phyloP scores from a whole-genome alignment of 2,113 vertebrate genomes.

The Cephalopterus ornatus region DNA sequence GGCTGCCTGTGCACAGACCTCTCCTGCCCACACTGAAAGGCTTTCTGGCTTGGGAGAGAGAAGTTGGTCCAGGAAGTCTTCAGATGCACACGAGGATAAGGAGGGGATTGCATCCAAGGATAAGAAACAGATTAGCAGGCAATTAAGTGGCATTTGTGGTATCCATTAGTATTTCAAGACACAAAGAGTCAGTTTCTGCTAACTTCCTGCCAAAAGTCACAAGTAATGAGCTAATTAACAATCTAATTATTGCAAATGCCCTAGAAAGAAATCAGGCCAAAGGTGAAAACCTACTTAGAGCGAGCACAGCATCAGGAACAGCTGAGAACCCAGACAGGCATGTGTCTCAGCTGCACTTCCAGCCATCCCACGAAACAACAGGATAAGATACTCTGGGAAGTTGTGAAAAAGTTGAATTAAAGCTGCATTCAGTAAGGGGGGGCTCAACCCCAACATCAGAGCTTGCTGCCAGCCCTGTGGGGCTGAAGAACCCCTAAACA shows the following conservation, averaged over 20 bases:
- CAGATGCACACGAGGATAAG: background rate
- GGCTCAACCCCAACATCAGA: background rate
- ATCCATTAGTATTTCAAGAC: constrained; percentile 37
- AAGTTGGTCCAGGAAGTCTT: background rate
- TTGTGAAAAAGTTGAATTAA: background rate
- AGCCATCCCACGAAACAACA: background rate
- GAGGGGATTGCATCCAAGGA: background rate
- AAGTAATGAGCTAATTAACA: constrained; percentile 64
- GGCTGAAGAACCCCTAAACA: background rate
- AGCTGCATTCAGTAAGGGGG: background rate
- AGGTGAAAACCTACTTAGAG: constrained; percentile 58
- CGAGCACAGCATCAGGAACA: background rate
- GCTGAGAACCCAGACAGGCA: background rate
- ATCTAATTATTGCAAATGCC: constrained; percentile 45
- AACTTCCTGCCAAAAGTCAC: constrained; percentile 57
- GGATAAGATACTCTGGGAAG: background rate
- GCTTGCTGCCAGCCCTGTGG: background rate
- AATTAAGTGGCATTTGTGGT: constrained; percentile 34
- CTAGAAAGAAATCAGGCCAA: constrained; percentile 58
- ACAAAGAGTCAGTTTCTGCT: constrained; percentile 35
- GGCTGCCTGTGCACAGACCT: background rate
- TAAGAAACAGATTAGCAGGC: constrained; percentile 44
- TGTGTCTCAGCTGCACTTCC: background rate
- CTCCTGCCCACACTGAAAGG: background rate
- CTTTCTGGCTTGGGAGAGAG: background rate